phyloP scores from a whole-genome alignment of 2,797 vertebrate genomes.

The Octomys mimax region DNA sequence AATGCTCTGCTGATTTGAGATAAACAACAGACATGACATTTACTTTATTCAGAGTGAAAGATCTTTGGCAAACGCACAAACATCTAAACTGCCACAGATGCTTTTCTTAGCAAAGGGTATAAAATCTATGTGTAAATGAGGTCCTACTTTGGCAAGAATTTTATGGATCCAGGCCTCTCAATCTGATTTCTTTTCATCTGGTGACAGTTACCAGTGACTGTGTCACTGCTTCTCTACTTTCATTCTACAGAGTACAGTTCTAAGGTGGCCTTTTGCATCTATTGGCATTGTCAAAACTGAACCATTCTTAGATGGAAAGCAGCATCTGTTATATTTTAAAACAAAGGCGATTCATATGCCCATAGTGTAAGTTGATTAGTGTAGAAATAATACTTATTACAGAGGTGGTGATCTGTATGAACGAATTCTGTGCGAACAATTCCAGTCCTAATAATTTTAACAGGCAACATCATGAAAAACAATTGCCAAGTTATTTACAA shows the following conservation, averaged over 20 bases:
- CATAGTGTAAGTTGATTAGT: conserved; percentile 79
- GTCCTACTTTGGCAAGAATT: conserved; percentile 90
- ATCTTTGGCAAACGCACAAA: conserved; percentile 91
- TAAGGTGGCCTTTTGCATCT: conserved; percentile 85
- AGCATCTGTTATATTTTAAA: conserved; percentile 80
- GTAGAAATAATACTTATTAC: conserved; percentile 82
- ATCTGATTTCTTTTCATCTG: conserved; percentile 88
- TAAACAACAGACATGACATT: conserved; percentile 92
- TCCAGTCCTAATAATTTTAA: conserved; percentile 84
- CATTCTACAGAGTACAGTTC: conserved; percentile 83
- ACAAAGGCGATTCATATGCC: conserved; percentile 84
- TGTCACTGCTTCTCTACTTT: conserved; percentile 85
- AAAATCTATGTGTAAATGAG: conserved; percentile 91
- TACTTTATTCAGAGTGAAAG: conserved; percentile 92
- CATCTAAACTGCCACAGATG: conserved; percentile 90
- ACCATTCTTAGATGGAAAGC: conserved; percentile 81
- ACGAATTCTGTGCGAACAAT: conserved; percentile 78
- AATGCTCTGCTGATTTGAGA: conserved; percentile 90
- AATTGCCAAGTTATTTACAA: conserved; percentile 86
- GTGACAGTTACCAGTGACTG: conserved; percentile 89
- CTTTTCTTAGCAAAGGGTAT: conserved; percentile 90
- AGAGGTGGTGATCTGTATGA: not conserved
- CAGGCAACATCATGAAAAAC: conserved; percentile 80
- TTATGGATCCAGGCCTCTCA: conserved; percentile 89
- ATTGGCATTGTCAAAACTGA: conserved; percentile 88